Base-by-base conservation (phyloP, 23 tunicate genomes). In the Corella eumyota region DNA sequence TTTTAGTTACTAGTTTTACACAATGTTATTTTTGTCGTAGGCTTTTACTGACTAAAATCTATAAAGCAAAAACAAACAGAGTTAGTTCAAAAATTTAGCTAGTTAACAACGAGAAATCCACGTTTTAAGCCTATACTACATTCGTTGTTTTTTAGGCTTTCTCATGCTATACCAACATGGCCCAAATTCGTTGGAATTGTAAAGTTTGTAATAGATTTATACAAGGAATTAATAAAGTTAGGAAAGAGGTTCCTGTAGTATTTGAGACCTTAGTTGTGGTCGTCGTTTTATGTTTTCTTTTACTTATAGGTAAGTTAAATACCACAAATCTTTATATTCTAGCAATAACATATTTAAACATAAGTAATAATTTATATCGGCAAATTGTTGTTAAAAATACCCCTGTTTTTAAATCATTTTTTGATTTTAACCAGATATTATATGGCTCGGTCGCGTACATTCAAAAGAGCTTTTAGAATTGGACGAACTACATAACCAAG, bases 381-480 rank as follows among this genome's bases (percentile, higher is more conserved):
- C n/a, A n/a, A n/a, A n/a, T n/a, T n/a, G n/a, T n/a, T n/a, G n/a
- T n/a, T n/a, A n/a, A n/a, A n/a, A n/a, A n/a, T n/a, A 40, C 48
- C 13, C 11, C 48, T 9, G 48, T 40, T 15, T 11, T 40, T 40
- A 40, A 11, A 53, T 11, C 54, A 36, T 34, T 34, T 62, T 62
- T 62, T 62, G 13, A 40, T 40, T 53, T 53, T 22, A 58, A 58
- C n/a, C 68, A 84, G 94, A 84, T 58, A 56, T 84, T 22, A 13
- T 84, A 17, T 84, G 94, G 94, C 66, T 84, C 19, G 83, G 83
- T 22, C 72, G 47, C 28, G 77, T 70, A 0, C 94, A 84, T 38
- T 17, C 72, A 2, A 30, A 25, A 26, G 94, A 84, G 55, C 46
- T 84, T 20, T 32, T 46, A 19, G 69, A 67, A 35, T 40, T 84